phyloP scores from a whole-genome alignment of 2,113 vertebrate species.

The Nycticryphes semicollaris region DNA sequence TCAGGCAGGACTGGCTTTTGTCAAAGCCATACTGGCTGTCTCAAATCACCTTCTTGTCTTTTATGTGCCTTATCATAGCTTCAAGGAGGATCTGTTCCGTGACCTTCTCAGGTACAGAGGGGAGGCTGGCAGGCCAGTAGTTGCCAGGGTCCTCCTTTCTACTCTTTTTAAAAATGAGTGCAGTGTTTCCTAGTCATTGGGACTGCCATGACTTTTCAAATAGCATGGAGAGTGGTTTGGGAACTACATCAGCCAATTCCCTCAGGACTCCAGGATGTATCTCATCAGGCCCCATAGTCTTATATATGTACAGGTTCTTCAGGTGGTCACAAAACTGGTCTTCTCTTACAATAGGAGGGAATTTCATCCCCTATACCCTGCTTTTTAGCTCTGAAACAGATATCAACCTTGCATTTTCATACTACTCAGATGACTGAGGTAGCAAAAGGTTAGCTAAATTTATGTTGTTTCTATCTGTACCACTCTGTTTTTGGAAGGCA shows the following conservation, averaged over 20 bases:
- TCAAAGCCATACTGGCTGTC: too few species aligned
- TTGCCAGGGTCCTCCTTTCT: too few species aligned
- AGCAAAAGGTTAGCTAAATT: not conserved
- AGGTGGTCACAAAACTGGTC: not conserved
- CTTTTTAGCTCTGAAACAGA: not conserved
- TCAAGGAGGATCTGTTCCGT: not conserved
- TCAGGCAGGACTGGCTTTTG: too few species aligned
- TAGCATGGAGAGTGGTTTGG: not conserved
- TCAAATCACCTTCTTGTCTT: too few species aligned
- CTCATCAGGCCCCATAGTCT: not conserved
- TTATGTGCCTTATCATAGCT: not conserved
- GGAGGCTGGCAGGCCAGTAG: not conserved
- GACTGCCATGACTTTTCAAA: too few species aligned
- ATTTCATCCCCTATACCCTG: not conserved
- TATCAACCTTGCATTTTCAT: not conserved
- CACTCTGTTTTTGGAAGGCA: not conserved
- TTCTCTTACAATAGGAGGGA: not conserved
- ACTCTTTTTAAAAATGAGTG: too few species aligned
- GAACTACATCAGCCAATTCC: not conserved
- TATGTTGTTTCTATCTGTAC: not conserved
- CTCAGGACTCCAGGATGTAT: not conserved
- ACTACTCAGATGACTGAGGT: not conserved
- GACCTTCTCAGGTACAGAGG: not conserved
- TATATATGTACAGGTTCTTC: not conserved
- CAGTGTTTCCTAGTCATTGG: too few species aligned